These are phyloP conservation scores for Drosophila demipolita DNA, from an alignment of 2,888 invertebrate species.

Conservation along the genomic window DNA sequence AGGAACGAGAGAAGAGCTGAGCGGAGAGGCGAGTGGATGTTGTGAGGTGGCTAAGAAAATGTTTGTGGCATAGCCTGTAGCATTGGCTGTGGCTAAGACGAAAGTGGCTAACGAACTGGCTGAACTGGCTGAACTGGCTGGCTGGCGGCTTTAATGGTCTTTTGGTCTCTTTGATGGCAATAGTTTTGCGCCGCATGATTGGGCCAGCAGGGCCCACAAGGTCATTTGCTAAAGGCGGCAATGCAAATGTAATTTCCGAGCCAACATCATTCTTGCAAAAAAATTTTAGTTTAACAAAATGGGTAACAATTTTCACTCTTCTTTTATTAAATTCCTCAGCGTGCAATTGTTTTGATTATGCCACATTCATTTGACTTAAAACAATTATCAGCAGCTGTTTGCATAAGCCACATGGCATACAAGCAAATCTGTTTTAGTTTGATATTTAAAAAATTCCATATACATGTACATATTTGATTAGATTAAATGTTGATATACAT, in stretches of 20 bases:
- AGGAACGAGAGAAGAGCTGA: constrained; percentile 47
- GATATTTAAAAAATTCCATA: background rate
- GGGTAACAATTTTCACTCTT: background rate
- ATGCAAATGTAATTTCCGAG: constrained; percentile 45
- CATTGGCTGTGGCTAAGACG: constrained; percentile 55
- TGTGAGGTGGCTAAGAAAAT: constrained; percentile 8
- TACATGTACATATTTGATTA: background rate
- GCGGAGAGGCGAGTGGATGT: background rate
- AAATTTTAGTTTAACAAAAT: background rate
- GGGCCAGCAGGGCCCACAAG: constrained; percentile 47
- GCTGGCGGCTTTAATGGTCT: constrained; percentile 65
- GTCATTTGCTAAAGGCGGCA: constrained; percentile 46
- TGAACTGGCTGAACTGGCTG: constrained; percentile 6
- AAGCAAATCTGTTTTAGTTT: background rate
- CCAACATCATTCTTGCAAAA: constrained; percentile 15
- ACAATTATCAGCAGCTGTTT: background rate
- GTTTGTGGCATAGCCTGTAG: constrained; percentile 28
- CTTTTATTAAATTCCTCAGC: background rate
- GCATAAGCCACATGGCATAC: background rate
- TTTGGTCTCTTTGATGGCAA: constrained; percentile 33
- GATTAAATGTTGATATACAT: background rate
- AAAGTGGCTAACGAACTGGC: constrained; percentile 62
- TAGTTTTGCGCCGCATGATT: constrained; percentile 24
- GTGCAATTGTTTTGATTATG: background rate
- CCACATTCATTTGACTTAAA: background rate